These are phyloP conservation scores for Zenarchopterus dispar DNA, from an alignment of 2,797 vertebrate species.

Conservation along the genomic window DNA sequence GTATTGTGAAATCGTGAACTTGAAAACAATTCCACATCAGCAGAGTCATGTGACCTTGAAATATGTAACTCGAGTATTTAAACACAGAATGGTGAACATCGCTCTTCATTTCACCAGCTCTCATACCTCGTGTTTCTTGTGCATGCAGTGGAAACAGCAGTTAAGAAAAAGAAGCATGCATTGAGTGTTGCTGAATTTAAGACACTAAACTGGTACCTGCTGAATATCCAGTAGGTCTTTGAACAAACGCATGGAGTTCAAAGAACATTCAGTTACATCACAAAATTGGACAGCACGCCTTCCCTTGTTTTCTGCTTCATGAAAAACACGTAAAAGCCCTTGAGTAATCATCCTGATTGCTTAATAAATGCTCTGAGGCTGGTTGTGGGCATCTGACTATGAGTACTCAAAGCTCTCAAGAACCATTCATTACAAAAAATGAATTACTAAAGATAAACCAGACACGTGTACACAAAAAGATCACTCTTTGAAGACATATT, in stretches of 20 bases:
- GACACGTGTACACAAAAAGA: background rate
- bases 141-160: constrained; percentile 5
- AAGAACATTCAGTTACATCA: constrained; percentile 4
- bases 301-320: background rate
- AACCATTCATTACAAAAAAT: constrained; percentile 6
- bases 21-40: background rate
- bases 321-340: background rate
- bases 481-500: too few relatives aligned
- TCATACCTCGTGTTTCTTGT: background rate
- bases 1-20: too few relatives aligned
- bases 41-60: background rate
- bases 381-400: background rate
- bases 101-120: background rate
- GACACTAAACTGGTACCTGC: constrained; percentile 10
- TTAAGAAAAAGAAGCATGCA: background rate
- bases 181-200: background rate
- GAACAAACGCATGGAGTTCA: background rate
- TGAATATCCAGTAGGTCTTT: background rate
- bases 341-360: background rate
- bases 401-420: background rate
- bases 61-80: background rate
- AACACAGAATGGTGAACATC: background rate
- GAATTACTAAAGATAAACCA: background rate
- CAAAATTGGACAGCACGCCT: background rate
- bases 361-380: background rate